phyloP scores from a whole-genome alignment of 1,140 invertebrate genomes.

The Portunus trituberculatus region DNA sequence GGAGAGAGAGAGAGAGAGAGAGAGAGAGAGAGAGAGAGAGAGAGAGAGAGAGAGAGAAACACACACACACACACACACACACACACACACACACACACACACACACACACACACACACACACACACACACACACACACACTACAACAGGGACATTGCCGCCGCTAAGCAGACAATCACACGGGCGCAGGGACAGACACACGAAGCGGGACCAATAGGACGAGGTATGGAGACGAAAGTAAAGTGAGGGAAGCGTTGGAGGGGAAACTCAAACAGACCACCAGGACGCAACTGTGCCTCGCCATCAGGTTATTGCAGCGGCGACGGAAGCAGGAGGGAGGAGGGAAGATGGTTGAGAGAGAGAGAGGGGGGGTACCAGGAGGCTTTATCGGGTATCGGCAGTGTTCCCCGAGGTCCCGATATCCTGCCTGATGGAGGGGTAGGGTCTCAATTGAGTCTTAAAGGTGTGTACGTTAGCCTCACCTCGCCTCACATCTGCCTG shows the following conservation, averaged over 20 bases:
- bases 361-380: neutral
- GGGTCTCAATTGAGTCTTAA: neutral
- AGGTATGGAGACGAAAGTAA: neutral
- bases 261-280: neutral
- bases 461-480: neutral
- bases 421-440: neutral
- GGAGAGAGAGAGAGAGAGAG: too few relatives aligned
- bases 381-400: neutral
- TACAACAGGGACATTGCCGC: too few relatives aligned
- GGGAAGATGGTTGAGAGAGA: neutral
- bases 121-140: neutral
- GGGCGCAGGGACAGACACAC: too few relatives aligned
- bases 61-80: neutral
- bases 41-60: neutral
- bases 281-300: too few relatives aligned
- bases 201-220: neutral
- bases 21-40: slow-evolving; percentile 4
- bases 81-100: neutral
- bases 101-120: neutral
- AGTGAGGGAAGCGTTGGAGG: neutral
- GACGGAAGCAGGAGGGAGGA: neutral
- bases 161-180: neutral
- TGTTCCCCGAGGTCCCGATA: neutral
- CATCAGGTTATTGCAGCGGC: neutral
- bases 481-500: too few relatives aligned